Base-by-base conservation (phyloP, 1,140 invertebrate genomes). In the Trachelipus rathkii region DNA sequence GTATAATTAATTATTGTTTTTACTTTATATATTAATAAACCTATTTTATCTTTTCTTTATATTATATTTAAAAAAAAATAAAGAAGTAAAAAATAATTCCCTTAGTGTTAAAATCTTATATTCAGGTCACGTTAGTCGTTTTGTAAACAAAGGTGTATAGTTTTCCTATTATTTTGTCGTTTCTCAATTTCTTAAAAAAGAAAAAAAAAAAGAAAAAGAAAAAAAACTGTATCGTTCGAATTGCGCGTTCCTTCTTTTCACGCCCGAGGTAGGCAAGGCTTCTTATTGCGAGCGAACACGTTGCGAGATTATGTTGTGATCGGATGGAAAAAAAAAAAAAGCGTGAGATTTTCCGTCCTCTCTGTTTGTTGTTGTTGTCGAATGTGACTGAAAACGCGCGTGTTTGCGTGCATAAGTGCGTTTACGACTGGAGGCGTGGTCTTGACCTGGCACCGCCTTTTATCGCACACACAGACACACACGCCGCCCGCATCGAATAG, bases 341-440 rank as follows among this genome's bases (percentile, higher is more conserved):
- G 50, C 50, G 50, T 60, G 50, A 60, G 50, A 15, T 60, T 60
- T 60, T 60, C 11, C 1, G 2, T 1, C 6, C 33, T 60, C 11
- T 60, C 50, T 60, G 50, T 60, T 60, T 60, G 33, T 33, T 33
- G 33, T 33, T 33, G 33, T 33, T 33, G 50, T 60, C 50, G 50
- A 19, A 3, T 15, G 11, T 60, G 50, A 60, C 50, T 60, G 50
- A 60, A 60, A 33, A 33, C 33, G 33, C 33, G 33, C 50, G 50
- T 60, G 50, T 60, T 60, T 60, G 50, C 50, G 50, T 60, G 50
- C 50, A 60, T 60, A 60, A 60, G 50, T 60, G 50, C 50, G 50
- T 60, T 60, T 60, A 60, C 50, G 50, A 19, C 11, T 15, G 50
- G 11, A 60, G 50, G 50, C 50, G 50, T 60, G 50, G 50, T 60